Percentiles rank a stretch among this genome's conserved stretches.
Evolutionary conservation across 2,888 invertebrate species (phyloP).

Genomic region (Dendrolimus pini): DNA sequence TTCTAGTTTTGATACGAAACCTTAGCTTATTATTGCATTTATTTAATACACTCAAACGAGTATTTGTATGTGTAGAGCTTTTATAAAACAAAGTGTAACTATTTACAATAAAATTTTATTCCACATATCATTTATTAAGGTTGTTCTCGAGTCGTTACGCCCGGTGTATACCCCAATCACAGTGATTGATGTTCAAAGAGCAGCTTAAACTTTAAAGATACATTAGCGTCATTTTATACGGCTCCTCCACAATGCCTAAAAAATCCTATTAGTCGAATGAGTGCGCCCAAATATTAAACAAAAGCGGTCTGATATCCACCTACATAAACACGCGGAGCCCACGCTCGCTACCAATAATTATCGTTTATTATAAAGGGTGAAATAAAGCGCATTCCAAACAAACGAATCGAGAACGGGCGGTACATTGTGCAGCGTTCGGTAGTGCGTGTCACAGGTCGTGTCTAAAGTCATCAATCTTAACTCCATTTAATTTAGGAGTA

Average conservation of each 20-base stretch:
- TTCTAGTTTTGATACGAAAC: background rate
- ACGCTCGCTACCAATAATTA: constrained; percentile 60
- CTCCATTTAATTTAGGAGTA: constrained; percentile 67
- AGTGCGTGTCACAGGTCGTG: constrained; percentile 74
- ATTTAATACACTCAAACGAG: background rate
- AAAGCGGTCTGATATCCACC: constrained; percentile 42
- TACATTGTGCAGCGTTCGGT: constrained; percentile 45
- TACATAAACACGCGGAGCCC: constrained; percentile 34
- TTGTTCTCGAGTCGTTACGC: constrained; percentile 5
- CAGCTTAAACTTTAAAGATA: constrained; percentile 37
- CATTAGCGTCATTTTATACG: constrained; percentile 58
- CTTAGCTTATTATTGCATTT: background rate
- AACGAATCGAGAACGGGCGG: constrained; percentile 25
- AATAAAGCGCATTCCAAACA: constrained; percentile 62
- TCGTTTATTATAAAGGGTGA: constrained; percentile 61
- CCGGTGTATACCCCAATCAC: constrained; percentile 29
- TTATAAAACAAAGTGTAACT: background rate
- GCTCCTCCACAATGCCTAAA: constrained; percentile 47
- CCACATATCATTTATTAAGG: constrained; percentile 20
- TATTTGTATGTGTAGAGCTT: constrained; percentile 2
- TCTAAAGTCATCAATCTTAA: constrained; percentile 71
- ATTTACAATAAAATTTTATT: constrained; percentile 5
- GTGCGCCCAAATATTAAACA: constrained; percentile 53
- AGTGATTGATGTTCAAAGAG: constrained; percentile 42
- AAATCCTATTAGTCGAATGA: constrained; percentile 62